Base-by-base conservation (phyloP, 1,140 invertebrate genomes). In the Sycophila sp. region DNA sequence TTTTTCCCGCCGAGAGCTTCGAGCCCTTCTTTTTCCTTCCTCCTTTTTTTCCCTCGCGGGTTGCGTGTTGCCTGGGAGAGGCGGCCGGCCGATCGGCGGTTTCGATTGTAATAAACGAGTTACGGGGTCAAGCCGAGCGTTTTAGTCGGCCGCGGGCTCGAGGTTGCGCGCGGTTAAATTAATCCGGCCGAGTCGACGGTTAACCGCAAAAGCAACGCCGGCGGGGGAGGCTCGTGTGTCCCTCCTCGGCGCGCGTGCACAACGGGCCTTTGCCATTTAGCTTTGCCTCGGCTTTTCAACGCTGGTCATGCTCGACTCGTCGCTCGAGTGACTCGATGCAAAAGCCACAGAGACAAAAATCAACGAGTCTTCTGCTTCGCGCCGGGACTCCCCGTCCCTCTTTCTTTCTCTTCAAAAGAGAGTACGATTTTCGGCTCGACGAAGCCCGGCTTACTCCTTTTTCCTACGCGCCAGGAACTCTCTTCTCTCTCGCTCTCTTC, bases 171-270 rank as follows among this genome's bases (percentile, higher is more conserved):
- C 56, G 74, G 74, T 73, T 70, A 34, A 58, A 64, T 64, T 64
- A 64, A 71, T 58, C 28, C 40, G 24, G 42, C 36, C 60, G 53
- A 71, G 69, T 32, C 55, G 22, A 40, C 55, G 69, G 69, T 71
- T 65, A 66, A 71, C 69, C 69, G 77, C 69, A 71, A 66, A 71
- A 69, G 59, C 59, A n/a, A 38, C 40, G 75, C 45, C 59, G 66
- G 56, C 38, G 49, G 24, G 19, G 49, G 49, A 4, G 24, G 49
- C 40, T 19, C 2, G 32, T 22, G n/a, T 40, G 11, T 62, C 30
- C 22, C 34, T 28, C 59, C 38, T n/a, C 5, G 38, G 38, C 13
- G 38, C n/a, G 38, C 17, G 56, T 53, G 63, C 59, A 47, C 17
- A 38, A 34, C 26, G 36, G 34, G 36, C 62, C n/a, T n/a, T n/a